Base-by-base conservation (phyloP, 2,888 invertebrate species). In the Melipona bicolor region DNA sequence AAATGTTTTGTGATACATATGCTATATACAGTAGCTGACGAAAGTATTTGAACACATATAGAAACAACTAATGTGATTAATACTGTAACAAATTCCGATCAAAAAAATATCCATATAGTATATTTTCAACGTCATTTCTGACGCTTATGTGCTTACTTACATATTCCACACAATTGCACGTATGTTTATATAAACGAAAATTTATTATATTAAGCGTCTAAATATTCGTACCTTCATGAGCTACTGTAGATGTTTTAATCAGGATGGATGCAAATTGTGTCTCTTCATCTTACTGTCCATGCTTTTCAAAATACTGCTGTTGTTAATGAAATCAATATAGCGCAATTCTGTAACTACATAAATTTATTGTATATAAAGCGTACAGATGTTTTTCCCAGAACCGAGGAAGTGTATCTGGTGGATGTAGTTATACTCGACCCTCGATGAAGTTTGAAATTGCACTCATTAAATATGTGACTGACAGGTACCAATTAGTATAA, bases 361-460 rank as follows among this genome's bases (percentile, higher is more conserved):
- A 43, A 43, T n/a, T 56, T 13, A n/a, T n/a, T 4, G n/a, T 13
- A 13, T 5, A 2, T 15, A 13, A n/a, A 56, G 5, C 13, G 5
- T 56, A n/a, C 13, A 56, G n/a, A n/a, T 56, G 13, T 56, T n/a
- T 5, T n/a, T 56, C 5, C 4, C 13, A 56, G 4, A 13, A 56
- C 13, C n/a, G 13, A 0, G 0, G 4, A 2, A 4, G 11, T n/a
- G 0, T 13, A n/a, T n/a, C 13, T 56, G 13, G 0, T 56, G n/a
- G 13, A 13, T 13, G 19, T n/a, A 56, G n/a, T 56, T n/a, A 5
- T 56, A n/a, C 13, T n/a, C 13, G 13, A 13, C 13, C 21, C 13
- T 2, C 13, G 13, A 19, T 1, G 1, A n/a, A 59, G 5, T 5
- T 15, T n/a, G 13, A 56, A 56, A 5, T 15, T 56, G 5, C 5